Evolutionary conservation across 2,888 invertebrate genomes (phyloP).

Genomic region (Papilio elwesi): DNA sequence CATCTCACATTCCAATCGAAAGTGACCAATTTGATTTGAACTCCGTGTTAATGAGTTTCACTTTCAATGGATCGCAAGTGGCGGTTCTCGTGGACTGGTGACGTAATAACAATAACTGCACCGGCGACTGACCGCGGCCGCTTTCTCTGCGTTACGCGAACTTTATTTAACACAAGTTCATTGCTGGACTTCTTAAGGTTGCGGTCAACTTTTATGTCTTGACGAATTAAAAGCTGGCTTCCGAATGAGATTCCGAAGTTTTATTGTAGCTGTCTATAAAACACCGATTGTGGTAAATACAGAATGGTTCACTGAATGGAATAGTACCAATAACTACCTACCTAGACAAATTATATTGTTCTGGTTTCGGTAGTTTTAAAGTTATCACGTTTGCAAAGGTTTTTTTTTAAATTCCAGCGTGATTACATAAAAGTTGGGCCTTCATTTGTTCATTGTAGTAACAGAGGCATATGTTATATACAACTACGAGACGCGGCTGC

Average conservation of each 20-base stretch:
- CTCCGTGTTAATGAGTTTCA: constrained; percentile 30
- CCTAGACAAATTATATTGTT: too few relatives aligned
- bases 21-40: constrained; percentile 1
- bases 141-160: constrained; percentile 57
- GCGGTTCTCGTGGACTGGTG: constrained; percentile 27
- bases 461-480: too few relatives aligned
- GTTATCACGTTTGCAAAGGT: too few relatives aligned
- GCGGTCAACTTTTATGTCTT: constrained; percentile 39
- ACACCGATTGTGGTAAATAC: too few relatives aligned
- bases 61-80: constrained; percentile 19
- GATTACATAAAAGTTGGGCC: too few relatives aligned
- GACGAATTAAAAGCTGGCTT: background rate
- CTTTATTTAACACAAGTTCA: constrained; percentile 50
- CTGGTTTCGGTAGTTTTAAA: too few relatives aligned
- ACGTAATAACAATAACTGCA: constrained; percentile 43
- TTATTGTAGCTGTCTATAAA: background rate
- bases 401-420: too few relatives aligned
- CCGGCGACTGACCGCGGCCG: constrained; percentile 34
- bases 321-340: too few relatives aligned
- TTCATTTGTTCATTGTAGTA: too few relatives aligned
- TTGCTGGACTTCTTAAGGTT: constrained; percentile 46
- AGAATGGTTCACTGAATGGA: too few relatives aligned
- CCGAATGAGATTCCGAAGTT: background rate
- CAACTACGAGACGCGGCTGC: too few relatives aligned
- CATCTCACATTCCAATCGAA: background rate